Evolutionary conservation across 1,140 invertebrate species (phyloP), one percentile per base, ranked within the genome.

Genomic region (Drosophila tani): DNA sequence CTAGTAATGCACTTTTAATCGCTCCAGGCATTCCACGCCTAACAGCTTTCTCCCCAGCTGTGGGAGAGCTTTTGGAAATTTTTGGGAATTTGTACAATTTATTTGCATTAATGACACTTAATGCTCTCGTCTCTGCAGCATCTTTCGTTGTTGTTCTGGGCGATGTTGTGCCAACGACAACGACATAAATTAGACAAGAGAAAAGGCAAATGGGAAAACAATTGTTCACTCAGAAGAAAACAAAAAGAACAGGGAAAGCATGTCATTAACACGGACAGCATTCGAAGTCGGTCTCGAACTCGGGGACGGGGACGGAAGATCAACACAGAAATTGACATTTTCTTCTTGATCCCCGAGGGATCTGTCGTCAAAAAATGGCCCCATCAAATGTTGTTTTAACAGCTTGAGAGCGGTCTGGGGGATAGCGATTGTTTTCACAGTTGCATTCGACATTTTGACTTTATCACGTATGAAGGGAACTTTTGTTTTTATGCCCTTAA

Each of bases 81-180:
- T 74, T 50, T 5, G 57, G 60, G 29, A 63, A 63, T 56, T 65
- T 76, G 51, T 70, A 75, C 60, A 82, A 74, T 90, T 82, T 82
- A 91, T 90, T 82, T 82, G 85, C 85, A 80, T 90, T 90, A 90
- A 90, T 82, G 82, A 82, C 67, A 81, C 80, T 83, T 78, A 87
- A 87, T 76, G 67, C 66, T 29, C 66, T 29, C 17, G 64, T 40
- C 47, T 51, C 19, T 64, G 65, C 67, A 64, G 74, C 79, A 74
- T 71, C 68, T 67, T 27, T 38, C 27, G 35, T 1, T 35, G 63
- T 57, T 75, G 59, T 75, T 53, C 32, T 64, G 24, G 32, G 21
- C 63, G 21, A 40, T 51, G 38, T 47, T 55, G 46, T 65, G 41
- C 53, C 53, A 65, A 38, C 47, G 76, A 66, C 67, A 75, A 55